These are phyloP conservation scores for Dendrocopos noguchii DNA, from an alignment of 2,113 vertebrate species.

Conservation along the genomic window DNA sequence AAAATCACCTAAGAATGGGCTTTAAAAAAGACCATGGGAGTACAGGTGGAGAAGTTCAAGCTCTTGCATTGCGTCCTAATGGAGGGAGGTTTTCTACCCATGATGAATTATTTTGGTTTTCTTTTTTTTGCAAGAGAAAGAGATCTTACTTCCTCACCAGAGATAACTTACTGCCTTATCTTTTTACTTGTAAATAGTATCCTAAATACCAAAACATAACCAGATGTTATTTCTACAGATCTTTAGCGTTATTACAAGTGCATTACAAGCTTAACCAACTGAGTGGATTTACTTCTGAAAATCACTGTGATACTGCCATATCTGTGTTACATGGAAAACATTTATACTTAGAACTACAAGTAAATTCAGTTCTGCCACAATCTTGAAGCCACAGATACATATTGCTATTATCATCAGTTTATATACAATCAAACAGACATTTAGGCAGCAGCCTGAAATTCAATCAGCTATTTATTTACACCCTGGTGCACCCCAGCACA, in stretches of 20 bases:
- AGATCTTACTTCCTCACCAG: background rate
- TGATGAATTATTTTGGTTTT: background rate
- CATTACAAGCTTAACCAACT: background rate
- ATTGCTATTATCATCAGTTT: constrained; percentile 16
- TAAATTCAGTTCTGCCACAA: constrained; percentile 20
- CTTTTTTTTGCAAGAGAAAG: background rate
- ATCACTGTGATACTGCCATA: background rate
- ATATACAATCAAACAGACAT: constrained; percentile 5
- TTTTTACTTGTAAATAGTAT: background rate
- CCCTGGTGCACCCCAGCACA: background rate
- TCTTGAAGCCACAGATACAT: constrained; percentile 4
- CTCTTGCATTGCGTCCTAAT: background rate
- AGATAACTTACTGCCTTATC: background rate
- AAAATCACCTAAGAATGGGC: background rate
- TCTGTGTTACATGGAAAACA: background rate
- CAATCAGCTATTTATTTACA: constrained; percentile 23
- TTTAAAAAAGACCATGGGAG: background rate
- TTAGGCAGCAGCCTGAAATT: constrained; percentile 27
- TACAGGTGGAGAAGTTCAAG: background rate
- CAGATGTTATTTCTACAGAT: background rate
- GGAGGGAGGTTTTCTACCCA: background rate
- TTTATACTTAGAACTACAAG: background rate
- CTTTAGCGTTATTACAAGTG: background rate
- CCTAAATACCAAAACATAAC: constrained; percentile 33
- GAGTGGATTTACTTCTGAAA: constrained; percentile 5